phyloP scores from a whole-genome alignment of 2,113 vertebrate genomes.

The Myxocyprinus asiaticus region DNA sequence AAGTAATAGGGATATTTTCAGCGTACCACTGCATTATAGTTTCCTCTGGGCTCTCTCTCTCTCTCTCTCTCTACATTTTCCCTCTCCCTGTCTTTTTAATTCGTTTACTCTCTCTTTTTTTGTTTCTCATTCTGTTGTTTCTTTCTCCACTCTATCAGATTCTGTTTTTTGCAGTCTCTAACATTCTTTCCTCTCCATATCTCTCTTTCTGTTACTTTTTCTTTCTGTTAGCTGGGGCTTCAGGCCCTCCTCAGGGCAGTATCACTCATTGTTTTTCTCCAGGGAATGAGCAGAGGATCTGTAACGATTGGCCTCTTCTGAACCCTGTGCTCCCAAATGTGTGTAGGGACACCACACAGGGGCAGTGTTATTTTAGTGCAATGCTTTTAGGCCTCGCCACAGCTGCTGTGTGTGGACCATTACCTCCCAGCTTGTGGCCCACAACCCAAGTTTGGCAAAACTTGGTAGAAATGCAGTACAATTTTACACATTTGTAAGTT shows the following conservation, averaged over 20 bases:
- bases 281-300: slow-evolving; percentile 26
- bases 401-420: slow-evolving; percentile 3
- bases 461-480: not conserved
- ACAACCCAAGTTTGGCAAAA: slow-evolving; percentile 5
- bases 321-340: slow-evolving; percentile 26
- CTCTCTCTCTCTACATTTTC: too few species aligned
- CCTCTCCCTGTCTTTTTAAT: too few species aligned
- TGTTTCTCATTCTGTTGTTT: not conserved
- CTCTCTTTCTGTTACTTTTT: not conserved
- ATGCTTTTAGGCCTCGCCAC: slow-evolving; percentile 6
- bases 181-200: too few species aligned
- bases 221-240: slow-evolving; percentile 14
- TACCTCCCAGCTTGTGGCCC: slow-evolving; percentile 25
- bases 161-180: not conserved
- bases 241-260: slow-evolving; percentile 31
- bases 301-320: slow-evolving; percentile 39
- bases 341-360: slow-evolving; percentile 23
- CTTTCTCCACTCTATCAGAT: not conserved
- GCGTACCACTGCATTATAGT: too few species aligned
- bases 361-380: not conserved
- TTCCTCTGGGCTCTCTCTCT: too few species aligned
- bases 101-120: too few species aligned
- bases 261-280: slow-evolving; percentile 42
- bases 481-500: not conserved
- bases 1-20: too few species aligned